phyloP scores from a whole-genome alignment of 1,140 invertebrate genomes.

The Ceratina calcarata region DNA sequence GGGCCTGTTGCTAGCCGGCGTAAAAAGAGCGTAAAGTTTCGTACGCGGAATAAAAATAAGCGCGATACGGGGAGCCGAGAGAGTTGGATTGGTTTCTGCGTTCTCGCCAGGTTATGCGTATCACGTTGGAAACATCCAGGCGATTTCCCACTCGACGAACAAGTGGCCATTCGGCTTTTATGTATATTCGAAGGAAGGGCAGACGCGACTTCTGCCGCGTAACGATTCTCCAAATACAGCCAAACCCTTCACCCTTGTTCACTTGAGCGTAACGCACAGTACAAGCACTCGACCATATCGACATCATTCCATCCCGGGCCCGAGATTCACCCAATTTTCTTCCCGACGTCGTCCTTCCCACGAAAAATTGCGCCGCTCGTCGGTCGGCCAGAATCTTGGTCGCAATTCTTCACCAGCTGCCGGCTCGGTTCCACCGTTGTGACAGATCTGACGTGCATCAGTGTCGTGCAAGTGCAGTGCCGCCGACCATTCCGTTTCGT shows the following conservation, averaged over 20 bases:
- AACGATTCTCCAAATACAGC: background rate
- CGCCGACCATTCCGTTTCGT: background rate
- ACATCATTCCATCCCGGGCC: background rate
- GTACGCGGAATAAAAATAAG: slow-evolving; percentile 47
- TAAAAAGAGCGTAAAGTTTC: slow-evolving; percentile 50
- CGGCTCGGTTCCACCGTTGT: background rate
- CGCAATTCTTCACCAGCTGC: background rate
- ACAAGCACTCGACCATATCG: background rate
- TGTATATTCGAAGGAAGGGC: background rate
- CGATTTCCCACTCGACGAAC: slow-evolving; percentile 12
- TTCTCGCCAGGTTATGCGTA: background rate
- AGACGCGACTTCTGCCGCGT: background rate
- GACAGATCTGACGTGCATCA: background rate
- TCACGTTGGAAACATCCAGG: background rate
- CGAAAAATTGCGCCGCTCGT: slow-evolving; percentile 3
- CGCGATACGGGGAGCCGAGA: slow-evolving; percentile 34
- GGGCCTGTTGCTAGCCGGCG: slow-evolving; percentile 32
- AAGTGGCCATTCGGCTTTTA: slow-evolving; percentile 30
- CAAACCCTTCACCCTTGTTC: background rate
- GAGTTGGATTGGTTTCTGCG: slow-evolving; percentile 26
- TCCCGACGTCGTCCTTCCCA: background rate
- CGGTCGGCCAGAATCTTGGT: background rate
- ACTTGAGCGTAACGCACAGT: background rate
- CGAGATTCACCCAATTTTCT: background rate
- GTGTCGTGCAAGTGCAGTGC: background rate